Evolutionary conservation across 2,888 invertebrate genomes (phyloP).

Genomic region (Coenonympha arcania): DNA sequence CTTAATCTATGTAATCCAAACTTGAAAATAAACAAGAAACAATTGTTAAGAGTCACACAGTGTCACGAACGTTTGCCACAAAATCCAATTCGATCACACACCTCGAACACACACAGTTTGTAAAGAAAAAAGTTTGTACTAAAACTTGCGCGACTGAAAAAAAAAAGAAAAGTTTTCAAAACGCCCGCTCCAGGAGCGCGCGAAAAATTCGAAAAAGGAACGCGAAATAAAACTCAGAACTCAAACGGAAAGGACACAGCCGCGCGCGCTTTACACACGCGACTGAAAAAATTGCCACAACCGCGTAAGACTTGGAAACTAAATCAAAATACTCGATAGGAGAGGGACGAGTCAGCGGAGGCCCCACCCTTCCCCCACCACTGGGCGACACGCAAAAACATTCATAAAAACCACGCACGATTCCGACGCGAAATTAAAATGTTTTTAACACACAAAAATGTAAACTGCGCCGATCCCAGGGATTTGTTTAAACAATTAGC

Average conservation of each 20-base stretch:
- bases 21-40: slow-evolving; percentile 37
- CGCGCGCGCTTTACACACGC: slow-evolving; percentile 69
- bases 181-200: slow-evolving; percentile 32
- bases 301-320: slow-evolving; percentile 73
- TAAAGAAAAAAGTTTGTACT: slow-evolving; percentile 40
- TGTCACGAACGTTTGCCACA: slow-evolving; percentile 38
- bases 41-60: slow-evolving; percentile 37
- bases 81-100: slow-evolving; percentile 41
- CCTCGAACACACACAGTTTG: slow-evolving; percentile 35
- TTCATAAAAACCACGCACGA: slow-evolving; percentile 68
- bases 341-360: slow-evolving; percentile 68
- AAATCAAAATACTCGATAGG: slow-evolving; percentile 73
- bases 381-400: slow-evolving; percentile 65
- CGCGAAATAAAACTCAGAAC: slow-evolving; percentile 39
- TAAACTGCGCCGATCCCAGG: slow-evolving; percentile 46
- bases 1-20: slow-evolving; percentile 67
- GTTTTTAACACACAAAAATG: slow-evolving; percentile 65
- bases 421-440: slow-evolving; percentile 68
- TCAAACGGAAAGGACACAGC: slow-evolving; percentile 50
- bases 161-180: slow-evolving; percentile 40
- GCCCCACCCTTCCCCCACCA: slow-evolving; percentile 72
- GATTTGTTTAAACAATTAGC: slow-evolving; percentile 55
- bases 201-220: slow-evolving; percentile 45
- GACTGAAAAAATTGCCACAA: slow-evolving; percentile 73
- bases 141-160: slow-evolving; percentile 35